Conservation (phyloP, 92 coral and sea anemone genomes). For the Siderastrea siderea region DNA sequence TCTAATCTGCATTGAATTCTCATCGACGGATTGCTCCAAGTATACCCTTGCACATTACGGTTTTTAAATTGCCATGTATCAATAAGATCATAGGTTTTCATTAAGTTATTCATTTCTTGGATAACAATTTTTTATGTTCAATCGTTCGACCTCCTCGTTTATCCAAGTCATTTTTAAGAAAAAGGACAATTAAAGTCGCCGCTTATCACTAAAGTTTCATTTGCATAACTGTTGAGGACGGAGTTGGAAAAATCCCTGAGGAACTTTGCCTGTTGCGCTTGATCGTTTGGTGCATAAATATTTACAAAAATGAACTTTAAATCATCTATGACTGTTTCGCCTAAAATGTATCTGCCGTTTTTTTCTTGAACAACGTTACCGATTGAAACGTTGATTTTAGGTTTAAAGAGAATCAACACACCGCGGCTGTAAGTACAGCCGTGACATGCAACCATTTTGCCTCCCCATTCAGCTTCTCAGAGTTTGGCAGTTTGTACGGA, state of each 20-base stretch:
- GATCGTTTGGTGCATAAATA: neutral
- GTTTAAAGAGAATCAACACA: no score
- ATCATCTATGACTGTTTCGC: no score
- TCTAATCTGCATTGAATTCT: neutral
- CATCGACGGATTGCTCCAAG: neutral
- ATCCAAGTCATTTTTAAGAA: no score
- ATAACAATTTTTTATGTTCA: neutral
- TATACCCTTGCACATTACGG: neutral
- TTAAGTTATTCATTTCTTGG: neutral
- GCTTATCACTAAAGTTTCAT: neutral
- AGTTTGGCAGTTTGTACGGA: no score
- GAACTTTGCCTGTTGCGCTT: neutral
- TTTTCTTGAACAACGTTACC: no score
- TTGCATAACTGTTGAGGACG: neutral
- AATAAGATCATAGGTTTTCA: neutral
- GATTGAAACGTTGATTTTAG: no score
- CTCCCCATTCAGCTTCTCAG: no score
- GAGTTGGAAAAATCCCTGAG: neutral
- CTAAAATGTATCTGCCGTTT: no score
- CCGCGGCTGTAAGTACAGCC: no score
- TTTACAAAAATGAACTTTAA: no score
- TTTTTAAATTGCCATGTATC: neutral
- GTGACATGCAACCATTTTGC: no score
- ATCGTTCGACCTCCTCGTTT: neutral
- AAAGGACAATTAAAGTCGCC: neutral